These are phyloP conservation scores for Antechinus stuartii DNA, from an alignment of 2,113 vertebrate genomes.

Conservation along the genomic window DNA sequence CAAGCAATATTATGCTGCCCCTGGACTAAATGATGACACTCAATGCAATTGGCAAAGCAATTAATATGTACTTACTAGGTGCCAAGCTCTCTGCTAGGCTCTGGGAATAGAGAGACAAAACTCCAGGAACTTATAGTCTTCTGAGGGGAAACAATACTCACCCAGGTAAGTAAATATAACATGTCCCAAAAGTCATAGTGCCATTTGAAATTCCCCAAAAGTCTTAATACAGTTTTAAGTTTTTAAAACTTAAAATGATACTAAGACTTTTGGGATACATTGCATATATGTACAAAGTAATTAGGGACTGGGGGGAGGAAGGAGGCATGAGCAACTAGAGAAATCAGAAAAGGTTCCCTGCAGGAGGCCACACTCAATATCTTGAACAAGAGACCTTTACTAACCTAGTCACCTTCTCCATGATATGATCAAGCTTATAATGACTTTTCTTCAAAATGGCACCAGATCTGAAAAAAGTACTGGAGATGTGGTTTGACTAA, in stretches of 20 bases:
- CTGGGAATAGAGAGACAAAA: not conserved
- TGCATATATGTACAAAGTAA: not conserved
- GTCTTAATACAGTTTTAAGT: not conserved
- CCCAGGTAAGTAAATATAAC: not conserved
- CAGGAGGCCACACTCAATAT: not conserved
- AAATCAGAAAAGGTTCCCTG: no score
- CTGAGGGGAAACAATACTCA: not conserved
- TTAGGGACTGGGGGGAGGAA: not conserved
- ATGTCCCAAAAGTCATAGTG: not conserved
- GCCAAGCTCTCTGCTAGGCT: not conserved
- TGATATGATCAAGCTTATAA: not conserved
- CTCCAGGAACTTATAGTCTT: not conserved
- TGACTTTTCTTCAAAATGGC: not conserved
- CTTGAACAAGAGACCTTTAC: not conserved
- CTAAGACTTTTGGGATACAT: not conserved
- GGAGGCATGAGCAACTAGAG: not conserved
- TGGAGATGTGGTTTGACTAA: not conserved
- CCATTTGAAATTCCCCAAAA: not conserved
- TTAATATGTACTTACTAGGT: not conserved
- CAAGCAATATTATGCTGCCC: not conserved
- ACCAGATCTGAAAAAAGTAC: not conserved
- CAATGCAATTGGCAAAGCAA: not conserved
- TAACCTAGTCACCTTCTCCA: not conserved
- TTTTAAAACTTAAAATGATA: not conserved
- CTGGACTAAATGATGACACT: not conserved